phyloP scores from a whole-genome alignment of 2,113 vertebrate species.

The Boulengeromyrus knoepffleri region DNA sequence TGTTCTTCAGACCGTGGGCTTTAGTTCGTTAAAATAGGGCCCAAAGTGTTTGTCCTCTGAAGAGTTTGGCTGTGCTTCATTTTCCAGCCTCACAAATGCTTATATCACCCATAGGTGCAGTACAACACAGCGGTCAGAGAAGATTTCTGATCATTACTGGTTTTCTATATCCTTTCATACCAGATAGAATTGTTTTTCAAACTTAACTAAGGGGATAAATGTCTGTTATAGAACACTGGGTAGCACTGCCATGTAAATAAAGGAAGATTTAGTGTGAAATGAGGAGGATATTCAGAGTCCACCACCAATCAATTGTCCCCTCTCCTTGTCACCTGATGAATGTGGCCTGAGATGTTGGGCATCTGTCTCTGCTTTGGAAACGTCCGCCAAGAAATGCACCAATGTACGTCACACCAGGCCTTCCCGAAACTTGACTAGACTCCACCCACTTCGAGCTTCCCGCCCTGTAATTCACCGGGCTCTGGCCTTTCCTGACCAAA shows the following conservation, averaged over 20 bases:
- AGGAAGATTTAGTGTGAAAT: neutral
- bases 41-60: neutral
- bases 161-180: neutral
- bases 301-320: neutral
- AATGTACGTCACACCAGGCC: neutral
- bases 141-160: neutral
- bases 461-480: slow-evolving; percentile 1
- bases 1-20: neutral
- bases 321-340: neutral
- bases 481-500: slow-evolving; percentile 13
- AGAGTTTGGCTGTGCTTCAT: neutral
- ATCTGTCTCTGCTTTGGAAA: neutral
- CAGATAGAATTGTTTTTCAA: neutral
- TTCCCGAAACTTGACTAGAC: slow-evolving; percentile 14
- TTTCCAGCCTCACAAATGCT: neutral
- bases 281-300: neutral
- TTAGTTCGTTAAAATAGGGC: neutral
- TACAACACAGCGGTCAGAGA: neutral
- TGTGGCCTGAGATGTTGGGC: no score
- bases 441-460: slow-evolving; percentile 29
- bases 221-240: neutral
- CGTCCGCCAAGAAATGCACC: neutral
- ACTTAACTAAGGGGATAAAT: neutral
- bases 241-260: neutral
- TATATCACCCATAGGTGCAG: neutral